Conservation (phyloP, 2,113 vertebrate species). For the Lepidothrix coronata region DNA sequence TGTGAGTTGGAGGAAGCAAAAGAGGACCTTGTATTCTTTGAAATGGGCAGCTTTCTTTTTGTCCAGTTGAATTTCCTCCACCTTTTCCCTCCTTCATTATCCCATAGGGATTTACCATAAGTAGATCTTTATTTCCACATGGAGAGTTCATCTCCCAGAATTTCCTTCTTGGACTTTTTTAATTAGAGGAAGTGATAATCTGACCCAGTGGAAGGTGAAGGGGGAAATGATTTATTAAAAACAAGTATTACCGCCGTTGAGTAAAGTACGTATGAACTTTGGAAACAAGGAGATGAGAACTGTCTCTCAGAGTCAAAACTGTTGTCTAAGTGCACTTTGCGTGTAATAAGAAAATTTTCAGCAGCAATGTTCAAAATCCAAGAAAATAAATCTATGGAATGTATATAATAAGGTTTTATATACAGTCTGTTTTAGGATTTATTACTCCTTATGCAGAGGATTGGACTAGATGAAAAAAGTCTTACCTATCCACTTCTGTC, state of each 20-base stretch:
- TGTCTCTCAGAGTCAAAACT: not conserved
- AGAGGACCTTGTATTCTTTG: not conserved
- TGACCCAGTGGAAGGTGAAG: not conserved
- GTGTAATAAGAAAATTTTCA: not conserved
- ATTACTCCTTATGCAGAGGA: not conserved
- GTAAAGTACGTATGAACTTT: not conserved
- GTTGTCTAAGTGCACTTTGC: not conserved
- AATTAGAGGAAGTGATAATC: conserved; percentile 32
- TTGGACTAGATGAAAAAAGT: not conserved
- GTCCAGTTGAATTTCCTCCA: not conserved
- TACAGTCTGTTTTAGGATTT: not conserved
- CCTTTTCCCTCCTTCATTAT: conserved; percentile 5
- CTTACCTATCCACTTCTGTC: not conserved
- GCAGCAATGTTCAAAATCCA: not conserved
- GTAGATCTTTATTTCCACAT: conserved; percentile 3
- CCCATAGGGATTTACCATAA: not conserved
- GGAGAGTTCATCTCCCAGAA: conserved; percentile 33
- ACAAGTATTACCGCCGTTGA: not conserved
- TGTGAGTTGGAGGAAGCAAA: not conserved
- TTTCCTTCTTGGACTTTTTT: conserved; percentile 26
- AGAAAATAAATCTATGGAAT: not conserved
- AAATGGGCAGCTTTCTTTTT: not conserved
- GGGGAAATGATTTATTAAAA: conserved; percentile 5
- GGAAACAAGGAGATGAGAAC: not conserved
- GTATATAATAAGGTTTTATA: not conserved